phyloP scores from a whole-genome alignment of 35 echinoderm and acorn worm genomes.

The Strongylocentrotus purpuratus region DNA sequence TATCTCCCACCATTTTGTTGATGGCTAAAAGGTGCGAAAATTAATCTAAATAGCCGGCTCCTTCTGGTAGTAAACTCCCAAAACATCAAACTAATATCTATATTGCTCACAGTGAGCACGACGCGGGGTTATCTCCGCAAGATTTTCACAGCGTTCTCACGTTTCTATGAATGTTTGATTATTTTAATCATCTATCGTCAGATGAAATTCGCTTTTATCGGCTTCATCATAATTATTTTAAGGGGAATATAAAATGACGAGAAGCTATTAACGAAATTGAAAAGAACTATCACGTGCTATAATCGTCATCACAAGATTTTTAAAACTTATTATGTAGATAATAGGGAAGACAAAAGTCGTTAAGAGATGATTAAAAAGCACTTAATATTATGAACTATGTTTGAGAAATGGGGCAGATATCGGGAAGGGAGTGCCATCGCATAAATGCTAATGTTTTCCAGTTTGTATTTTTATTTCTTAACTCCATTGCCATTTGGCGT shows the following conservation, averaged over 20 bases:
- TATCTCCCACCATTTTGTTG: slow-evolving; percentile 1
- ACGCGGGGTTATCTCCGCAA: background rate
- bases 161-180: background rate
- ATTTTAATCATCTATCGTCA: background rate
- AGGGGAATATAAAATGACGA: background rate
- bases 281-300: background rate
- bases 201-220: background rate
- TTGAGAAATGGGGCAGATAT: too few relatives aligned
- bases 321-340: background rate
- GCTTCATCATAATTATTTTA: background rate
- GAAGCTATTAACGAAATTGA: background rate
- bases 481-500: too few relatives aligned
- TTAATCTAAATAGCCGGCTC: background rate
- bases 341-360: background rate
- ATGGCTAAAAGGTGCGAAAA: background rate
- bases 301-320: background rate
- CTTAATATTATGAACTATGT: background rate
- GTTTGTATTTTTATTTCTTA: too few relatives aligned
- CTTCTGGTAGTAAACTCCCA: background rate
- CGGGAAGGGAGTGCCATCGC: too few relatives aligned
- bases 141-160: background rate
- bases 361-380: background rate
- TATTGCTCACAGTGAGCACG: background rate
- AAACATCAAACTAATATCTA: background rate
- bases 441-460: too few relatives aligned